Evolutionary conservation across 2,113 vertebrate species (phyloP), one percentile per base, ranked within the genome.

Genomic region (Drymodes brunneopygia): DNA sequence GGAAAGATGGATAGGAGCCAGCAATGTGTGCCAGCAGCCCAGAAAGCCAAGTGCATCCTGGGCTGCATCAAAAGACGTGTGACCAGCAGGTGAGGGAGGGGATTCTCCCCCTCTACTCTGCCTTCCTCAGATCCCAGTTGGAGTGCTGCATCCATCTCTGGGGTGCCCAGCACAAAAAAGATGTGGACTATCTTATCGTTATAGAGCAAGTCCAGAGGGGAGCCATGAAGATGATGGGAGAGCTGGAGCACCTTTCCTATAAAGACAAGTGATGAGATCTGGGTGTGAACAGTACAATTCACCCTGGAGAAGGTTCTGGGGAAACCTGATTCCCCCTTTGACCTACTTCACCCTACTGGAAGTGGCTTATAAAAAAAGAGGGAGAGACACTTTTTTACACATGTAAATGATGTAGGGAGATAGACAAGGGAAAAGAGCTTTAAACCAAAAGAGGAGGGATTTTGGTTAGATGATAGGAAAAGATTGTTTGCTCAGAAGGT

Each of bases 111-210:
- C 36, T 81, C 44, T 58, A 5, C 27, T 51, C 38, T 45, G 45
- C 33, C n/a, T 48, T 53, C 6, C 0, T 53, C n/a, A 45, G 38
- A 67, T 38, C 28, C 20, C 38, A 60, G 0, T 0, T n/a, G 16
- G 28, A 45, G 13, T 28, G 20, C 16, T 61, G 4, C 11, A 53
- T 45, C 28, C 28, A n/a, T 0, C 38, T 67, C 11, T 0, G 1
- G 28, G 5, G 13, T 47, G 16, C 10, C 6, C n/a, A 53, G 38
- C 13, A 60, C 13, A 15, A 36, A 15, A 51, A 27, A 24, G 5
- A 27, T 29, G 5, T 29, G 24, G 15, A 20, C 8, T 18, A 21
- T 17, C 15, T 48, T 20, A 35, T 12, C 10, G 14, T 48, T 16
- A 25, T 1, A 18, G 17, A 58, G 21, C 7, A 28, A 58, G 44